These are phyloP conservation scores for Pachyramphus minor DNA, from an alignment of 2,113 vertebrate genomes.

Conservation along the genomic window DNA sequence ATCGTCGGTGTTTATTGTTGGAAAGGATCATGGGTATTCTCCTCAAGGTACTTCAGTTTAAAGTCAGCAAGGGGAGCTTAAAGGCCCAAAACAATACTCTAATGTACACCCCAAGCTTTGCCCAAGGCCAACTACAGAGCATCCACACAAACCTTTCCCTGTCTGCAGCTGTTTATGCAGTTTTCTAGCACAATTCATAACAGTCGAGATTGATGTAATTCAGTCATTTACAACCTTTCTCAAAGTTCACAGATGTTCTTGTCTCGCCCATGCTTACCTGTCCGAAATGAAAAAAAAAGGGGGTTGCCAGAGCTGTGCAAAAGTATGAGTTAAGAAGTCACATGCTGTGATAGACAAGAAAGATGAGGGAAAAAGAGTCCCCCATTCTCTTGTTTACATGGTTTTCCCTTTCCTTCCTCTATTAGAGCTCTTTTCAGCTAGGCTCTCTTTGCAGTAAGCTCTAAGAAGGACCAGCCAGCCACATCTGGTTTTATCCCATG, in stretches of 20 bases:
- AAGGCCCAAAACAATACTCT: neutral
- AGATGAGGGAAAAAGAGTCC: neutral
- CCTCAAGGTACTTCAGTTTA: neutral
- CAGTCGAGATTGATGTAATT: neutral
- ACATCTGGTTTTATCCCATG: neutral
- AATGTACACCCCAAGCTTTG: neutral
- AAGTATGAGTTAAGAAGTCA: neutral
- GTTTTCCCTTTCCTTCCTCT: neutral
- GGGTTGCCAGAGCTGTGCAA: accelerated
- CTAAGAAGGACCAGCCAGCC: neutral
- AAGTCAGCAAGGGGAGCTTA: neutral
- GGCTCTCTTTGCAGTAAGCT: neutral
- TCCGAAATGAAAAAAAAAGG: neutral
- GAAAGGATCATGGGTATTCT: neutral
- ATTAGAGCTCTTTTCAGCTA: neutral
- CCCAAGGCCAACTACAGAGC: neutral
- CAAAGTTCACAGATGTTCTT: neutral
- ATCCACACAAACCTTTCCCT: neutral
- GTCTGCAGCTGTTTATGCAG: neutral
- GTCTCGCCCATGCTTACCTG: neutral
- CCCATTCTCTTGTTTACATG: accelerated
- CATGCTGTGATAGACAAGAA: neutral
- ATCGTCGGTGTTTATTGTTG: neutral
- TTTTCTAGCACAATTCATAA: neutral
- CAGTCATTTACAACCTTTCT: neutral